Evolutionary conservation across 2,797 vertebrate species (phyloP).

Genomic region (Typhlichthys subterraneus): DNA sequence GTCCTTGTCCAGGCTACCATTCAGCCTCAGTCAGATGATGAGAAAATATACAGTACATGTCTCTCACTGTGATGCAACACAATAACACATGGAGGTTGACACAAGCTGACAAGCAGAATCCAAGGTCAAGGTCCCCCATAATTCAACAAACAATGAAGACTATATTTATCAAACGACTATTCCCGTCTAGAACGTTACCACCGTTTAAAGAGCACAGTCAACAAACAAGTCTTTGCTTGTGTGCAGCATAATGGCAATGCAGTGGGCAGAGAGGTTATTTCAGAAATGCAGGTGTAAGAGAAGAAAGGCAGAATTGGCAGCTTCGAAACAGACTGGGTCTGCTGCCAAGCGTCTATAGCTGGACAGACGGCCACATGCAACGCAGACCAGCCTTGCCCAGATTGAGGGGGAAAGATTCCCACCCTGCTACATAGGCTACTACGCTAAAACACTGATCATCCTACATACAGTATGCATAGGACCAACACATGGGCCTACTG

Average conservation of each 20-base stretch:
- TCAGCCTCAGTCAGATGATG: slow-evolving; percentile 31
- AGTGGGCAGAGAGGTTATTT: slow-evolving; percentile 29
- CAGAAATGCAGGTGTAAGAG: slow-evolving; percentile 44
- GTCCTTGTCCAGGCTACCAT: slow-evolving; percentile 32
- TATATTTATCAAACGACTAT: not conserved
- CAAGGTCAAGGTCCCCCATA: not conserved
- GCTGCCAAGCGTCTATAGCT: slow-evolving; percentile 42
- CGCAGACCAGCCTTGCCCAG: slow-evolving; percentile 27
- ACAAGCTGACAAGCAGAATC: too few species aligned
- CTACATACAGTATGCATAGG: not conserved
- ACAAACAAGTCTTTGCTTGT: slow-evolving; percentile 8
- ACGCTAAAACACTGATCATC: slow-evolving; percentile 21
- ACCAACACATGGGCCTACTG: not conserved
- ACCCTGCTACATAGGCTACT: slow-evolving; percentile 1
- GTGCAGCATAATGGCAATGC: not conserved
- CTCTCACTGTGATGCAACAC: slow-evolving; percentile 32
- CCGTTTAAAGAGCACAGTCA: not conserved
- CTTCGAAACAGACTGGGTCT: slow-evolving; percentile 24
- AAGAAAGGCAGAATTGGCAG: slow-evolving; percentile 41
- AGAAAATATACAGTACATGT: slow-evolving; percentile 30
- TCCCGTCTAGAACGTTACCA: not conserved
- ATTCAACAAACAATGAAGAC: slow-evolving; percentile 7
- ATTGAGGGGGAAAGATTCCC: slow-evolving; percentile 47
- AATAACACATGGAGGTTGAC: slow-evolving; percentile 19
- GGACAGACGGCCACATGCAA: slow-evolving; percentile 41